phyloP scores from a whole-genome alignment of 2,113 vertebrate species.

The Nibea albiflora region DNA sequence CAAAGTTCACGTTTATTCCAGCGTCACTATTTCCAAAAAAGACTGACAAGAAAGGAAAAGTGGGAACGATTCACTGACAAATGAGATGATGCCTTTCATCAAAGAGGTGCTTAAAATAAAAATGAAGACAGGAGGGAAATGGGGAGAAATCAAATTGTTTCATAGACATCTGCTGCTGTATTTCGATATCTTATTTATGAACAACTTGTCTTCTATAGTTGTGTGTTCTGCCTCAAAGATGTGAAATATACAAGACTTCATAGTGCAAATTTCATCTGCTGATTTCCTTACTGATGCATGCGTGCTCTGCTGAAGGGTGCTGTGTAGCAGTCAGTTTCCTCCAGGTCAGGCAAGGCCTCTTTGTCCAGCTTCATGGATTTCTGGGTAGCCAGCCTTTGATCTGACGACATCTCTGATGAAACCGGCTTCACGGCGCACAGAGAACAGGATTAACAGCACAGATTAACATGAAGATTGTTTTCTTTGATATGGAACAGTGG shows the following conservation, averaged over 20 bases:
- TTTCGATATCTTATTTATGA: constrained; percentile 62
- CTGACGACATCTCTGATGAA: constrained; percentile 91
- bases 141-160: constrained; percentile 12
- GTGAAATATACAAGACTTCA: constrained; percentile 42
- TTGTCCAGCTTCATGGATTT: constrained; percentile 99
- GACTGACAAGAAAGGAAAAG: constrained; percentile 29
- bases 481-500: constrained; percentile 24
- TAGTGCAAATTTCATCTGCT: constrained; percentile 8
- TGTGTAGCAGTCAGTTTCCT: constrained; percentile 96
- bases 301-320: constrained; percentile 96
- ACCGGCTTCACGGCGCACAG: constrained; percentile 77
- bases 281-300: constrained; percentile 93
- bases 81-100: constrained; percentile 41
- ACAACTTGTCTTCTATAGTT: constrained; percentile 11
- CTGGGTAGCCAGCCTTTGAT: constrained; percentile 95
- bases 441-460: constrained; percentile 46
- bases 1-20: background rate
- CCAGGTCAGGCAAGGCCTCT: constrained; percentile 94
- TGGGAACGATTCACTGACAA: constrained; percentile 28
- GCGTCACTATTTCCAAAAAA: constrained; percentile 29
- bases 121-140: constrained; percentile 11
- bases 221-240: constrained; percentile 17
- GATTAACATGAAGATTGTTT: constrained; percentile 61
- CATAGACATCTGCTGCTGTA: constrained; percentile 31
- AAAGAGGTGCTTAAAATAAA: constrained; percentile 29